Base-by-base conservation (phyloP, 2,888 invertebrate genomes). In the Drosophila formosana region DNA sequence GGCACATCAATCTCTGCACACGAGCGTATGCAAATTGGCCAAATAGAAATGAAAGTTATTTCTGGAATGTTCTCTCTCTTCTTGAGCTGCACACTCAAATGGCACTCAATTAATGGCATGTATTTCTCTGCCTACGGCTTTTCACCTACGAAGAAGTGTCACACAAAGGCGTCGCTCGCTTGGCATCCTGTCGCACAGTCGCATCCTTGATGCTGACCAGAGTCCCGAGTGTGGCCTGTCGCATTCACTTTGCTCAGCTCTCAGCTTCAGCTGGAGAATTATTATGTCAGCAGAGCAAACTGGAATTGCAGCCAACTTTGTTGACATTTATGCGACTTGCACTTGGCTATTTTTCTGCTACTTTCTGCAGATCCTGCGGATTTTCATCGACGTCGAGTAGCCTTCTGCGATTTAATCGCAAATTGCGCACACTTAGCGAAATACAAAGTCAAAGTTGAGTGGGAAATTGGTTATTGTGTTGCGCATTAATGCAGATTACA, bases 321-420 rank as follows among this genome's bases (percentile, higher is more conserved):
- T 77, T 89, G 85, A 88, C 86, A 85, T 88, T 89, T 82, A 82
- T 85, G 72, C 72, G 70, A 82, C 62, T 68, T 72, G 50, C 57
- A 9, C 65, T 63, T 65, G 71, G 18, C 18, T 18, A 18, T 18
- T 18, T 18, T 18, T 18, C 18, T 30, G 30, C 30, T 6, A 30
- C 30, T 30, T 30, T 30, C 30, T 30, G 18, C 18, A 18, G 18
- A 18, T 18, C 18, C 18, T 18, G 46, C 47, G 41, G 67, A 37
- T 68, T 68, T 78, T 65, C 32, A 18, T 1, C 18, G 18, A 18
- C 18, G 18, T 34, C 60, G 39, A 65, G 45, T 46, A 66, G 49
- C 37, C 41, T 66, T 49, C 72, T 57, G 58, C 58, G 50, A 81
- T 72, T 71, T 72, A 74, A 88, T 72, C 50, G 39, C 45, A 53